phyloP scores from a whole-genome alignment of 37 sponge, comb jelly and placozoan genomes.

The Oscarella lobularis region DNA sequence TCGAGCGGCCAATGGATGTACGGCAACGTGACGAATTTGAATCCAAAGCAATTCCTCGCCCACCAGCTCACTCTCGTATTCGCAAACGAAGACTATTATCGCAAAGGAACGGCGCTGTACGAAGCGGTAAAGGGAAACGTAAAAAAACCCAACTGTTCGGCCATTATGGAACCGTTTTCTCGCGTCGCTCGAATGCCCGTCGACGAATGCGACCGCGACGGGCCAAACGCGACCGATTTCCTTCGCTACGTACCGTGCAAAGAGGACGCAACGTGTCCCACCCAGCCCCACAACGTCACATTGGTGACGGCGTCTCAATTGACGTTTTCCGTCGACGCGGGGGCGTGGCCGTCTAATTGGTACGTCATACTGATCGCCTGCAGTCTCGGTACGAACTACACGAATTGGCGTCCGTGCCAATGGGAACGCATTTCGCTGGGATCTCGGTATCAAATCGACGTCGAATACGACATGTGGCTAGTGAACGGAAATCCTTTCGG shows the following conservation, averaged over 20 bases:
- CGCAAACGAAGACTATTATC: neutral
- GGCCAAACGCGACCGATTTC: neutral
- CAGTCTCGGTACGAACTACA: neutral
- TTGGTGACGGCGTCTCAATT: neutral
- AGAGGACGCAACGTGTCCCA: neutral
- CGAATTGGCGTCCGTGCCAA: neutral
- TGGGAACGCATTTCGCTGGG: conserved; percentile 7
- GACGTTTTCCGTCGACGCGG: neutral
- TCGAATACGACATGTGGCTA: conserved; percentile 23
- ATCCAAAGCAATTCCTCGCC: neutral
- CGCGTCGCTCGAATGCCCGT: neutral
- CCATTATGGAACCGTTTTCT: neutral
- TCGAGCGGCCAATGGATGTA: neutral
- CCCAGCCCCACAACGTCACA: neutral
- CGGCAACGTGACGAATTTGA: neutral
- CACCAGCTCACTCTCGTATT: neutral
- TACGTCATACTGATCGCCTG: neutral
- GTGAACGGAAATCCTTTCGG: conserved; percentile 25
- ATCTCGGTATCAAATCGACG: neutral
- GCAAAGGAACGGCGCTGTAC: neutral
- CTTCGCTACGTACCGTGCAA: conserved; percentile 1
- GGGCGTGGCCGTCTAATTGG: neutral
- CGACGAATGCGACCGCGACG: neutral
- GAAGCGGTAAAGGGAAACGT: neutral
- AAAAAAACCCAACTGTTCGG: neutral